Base-by-base conservation (phyloP, 2,797 vertebrate species). In the Rousettus madagascariensis region DNA sequence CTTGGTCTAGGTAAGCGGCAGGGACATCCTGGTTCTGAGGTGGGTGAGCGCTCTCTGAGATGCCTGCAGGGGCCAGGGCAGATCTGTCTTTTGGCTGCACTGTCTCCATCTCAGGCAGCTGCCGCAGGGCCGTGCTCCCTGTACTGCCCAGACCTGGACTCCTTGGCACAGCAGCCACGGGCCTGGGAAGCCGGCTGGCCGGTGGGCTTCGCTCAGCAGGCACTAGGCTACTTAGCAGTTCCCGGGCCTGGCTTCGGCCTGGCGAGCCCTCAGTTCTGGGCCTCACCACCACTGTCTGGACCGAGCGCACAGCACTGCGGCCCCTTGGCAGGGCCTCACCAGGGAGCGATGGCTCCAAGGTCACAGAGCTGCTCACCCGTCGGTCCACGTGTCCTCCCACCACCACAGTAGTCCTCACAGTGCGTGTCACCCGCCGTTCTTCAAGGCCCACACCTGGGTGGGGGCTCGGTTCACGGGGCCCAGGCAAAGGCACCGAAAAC, bases 401-500 rank as follows among this genome's bases (percentile, higher is more conserved):
- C 66, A 97, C 55, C 6, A 75, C 66, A 4, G 97, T 97, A 22
- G 96, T 96, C 74, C 93, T 41, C 43, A 96, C 96, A 0, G 96
- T 96, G 55, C 94, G 94, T 0, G 88, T 97, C 94, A 98, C 94
- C 5, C 84, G 92, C 71, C 74, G 85, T 6, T 97, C 95, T 68
- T 97, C 96, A 0, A 16, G 75, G 90, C n/a, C 83, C 22, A 26
- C 8, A 0, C 63, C 57, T 0, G 97, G 96, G 68, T 96, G 86
- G 41, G 97, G 97, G 61, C 97, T 98, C 0, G 95, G 96, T 20
- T 97, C 97, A 4, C 96, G 96, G 77, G 97, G 95, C 49, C 96
- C 96, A 0, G 91, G 88, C 36, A 80, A 57, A 0, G 96, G 91
- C 41, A 96, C 95, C 57, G 77, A 57, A 15, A 96, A 19, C 86